phyloP scores from a whole-genome alignment of 2,888 invertebrate species.

The Leptinotarsa peninsularis region DNA sequence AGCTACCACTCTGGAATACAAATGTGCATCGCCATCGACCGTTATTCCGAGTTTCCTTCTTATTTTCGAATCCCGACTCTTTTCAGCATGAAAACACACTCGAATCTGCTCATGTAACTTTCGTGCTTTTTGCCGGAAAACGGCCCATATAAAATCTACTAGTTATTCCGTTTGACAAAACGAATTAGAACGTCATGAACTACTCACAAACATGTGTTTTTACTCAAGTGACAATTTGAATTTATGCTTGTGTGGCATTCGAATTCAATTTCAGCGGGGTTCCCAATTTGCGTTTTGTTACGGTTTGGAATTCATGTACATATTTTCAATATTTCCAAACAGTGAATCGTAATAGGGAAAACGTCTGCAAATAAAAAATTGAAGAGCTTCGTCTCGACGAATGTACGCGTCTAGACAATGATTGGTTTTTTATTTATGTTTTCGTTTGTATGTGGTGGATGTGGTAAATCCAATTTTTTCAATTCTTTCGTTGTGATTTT shows the following conservation, averaged over 20 bases:
- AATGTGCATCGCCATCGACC: constrained; percentile 52
- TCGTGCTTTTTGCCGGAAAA: constrained; percentile 18
- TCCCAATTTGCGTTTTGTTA: not conserved
- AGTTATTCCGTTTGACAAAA: constrained; percentile 29
- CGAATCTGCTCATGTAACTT: constrained; percentile 36
- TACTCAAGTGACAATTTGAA: constrained; percentile 33
- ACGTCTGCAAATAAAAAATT: not conserved
- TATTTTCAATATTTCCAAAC: constrained; percentile 1
- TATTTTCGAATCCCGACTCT: constrained; percentile 30
- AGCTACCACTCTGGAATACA: constrained; percentile 57
- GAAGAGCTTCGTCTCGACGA: not conserved
- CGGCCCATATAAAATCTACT: constrained; percentile 7
- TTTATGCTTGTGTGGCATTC: constrained; percentile 25
- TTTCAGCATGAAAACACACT: constrained; percentile 24
- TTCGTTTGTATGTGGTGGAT: not conserved
- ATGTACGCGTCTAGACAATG: not conserved
- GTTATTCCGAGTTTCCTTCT: constrained; percentile 32
- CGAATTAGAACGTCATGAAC: constrained; percentile 25
- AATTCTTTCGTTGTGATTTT: too few species aligned
- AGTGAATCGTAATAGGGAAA: not conserved
- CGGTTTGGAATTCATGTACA: not conserved
- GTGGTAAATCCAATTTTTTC: too few species aligned
- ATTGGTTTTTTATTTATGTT: not conserved
- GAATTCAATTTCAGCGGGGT: constrained; percentile 22
- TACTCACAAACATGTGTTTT: constrained; percentile 30